Evolutionary conservation across 2,797 vertebrate genomes (phyloP).

Genomic region (Etheostoma nigrum): DNA sequence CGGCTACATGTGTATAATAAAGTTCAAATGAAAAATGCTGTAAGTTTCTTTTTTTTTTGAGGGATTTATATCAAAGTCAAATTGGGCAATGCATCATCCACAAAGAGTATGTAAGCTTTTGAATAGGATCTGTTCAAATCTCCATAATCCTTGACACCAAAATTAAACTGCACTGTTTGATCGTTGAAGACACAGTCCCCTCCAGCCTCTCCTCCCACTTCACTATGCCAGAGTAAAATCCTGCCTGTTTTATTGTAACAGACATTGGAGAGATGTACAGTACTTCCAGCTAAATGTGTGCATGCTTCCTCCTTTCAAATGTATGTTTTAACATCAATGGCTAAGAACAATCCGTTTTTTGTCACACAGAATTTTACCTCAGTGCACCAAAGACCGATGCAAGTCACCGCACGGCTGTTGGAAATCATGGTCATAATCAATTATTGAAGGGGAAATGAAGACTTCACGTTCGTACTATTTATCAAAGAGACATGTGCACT

Average conservation of each 20-base stretch:
- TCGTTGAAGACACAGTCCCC: slow-evolving; percentile 49
- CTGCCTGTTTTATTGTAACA: slow-evolving; percentile 13
- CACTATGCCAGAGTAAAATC: background rate
- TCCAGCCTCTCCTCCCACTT: slow-evolving; percentile 56
- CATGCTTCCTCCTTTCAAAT: background rate
- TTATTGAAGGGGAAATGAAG: slow-evolving; percentile 24
- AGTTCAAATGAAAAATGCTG: slow-evolving; percentile 45
- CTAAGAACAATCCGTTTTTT: slow-evolving; percentile 5
- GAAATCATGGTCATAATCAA: background rate
- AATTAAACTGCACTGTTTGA: slow-evolving; percentile 71
- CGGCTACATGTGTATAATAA: slow-evolving; percentile 34
- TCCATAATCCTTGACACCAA: slow-evolving; percentile 75
- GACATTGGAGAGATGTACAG: background rate
- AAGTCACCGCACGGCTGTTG: background rate
- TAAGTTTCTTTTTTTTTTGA: slow-evolving; percentile 39
- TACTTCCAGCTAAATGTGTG: slow-evolving; percentile 1
- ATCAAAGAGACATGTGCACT: background rate
- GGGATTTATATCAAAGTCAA: slow-evolving; percentile 71
- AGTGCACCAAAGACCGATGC: background rate
- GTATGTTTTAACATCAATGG: slow-evolving; percentile 2
- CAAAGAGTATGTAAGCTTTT: slow-evolving; percentile 67
- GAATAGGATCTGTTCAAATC: slow-evolving; percentile 68
- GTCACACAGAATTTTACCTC: background rate
- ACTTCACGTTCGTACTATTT: slow-evolving; percentile 1
- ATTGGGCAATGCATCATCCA: slow-evolving; percentile 64